Evolutionary conservation across 1,140 invertebrate species (phyloP).

Genomic region (Lepidostoma basale): DNA sequence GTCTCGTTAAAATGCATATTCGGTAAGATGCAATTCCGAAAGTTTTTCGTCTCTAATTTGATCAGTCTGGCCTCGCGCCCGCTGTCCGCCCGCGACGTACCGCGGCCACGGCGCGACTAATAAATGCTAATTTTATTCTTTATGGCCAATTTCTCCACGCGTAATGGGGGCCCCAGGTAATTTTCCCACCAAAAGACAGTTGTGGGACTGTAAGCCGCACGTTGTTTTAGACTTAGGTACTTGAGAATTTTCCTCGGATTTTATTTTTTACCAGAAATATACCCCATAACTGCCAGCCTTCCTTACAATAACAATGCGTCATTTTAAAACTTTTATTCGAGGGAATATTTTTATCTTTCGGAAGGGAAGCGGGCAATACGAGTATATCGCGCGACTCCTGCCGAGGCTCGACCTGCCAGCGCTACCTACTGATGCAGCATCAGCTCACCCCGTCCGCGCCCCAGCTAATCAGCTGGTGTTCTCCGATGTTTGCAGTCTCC

Average conservation of each 20-base stretch:
- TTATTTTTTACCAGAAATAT: conserved; percentile 22
- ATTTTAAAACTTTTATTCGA: conserved; percentile 20
- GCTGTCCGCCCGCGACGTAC: background rate
- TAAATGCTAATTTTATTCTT: conserved; percentile 47
- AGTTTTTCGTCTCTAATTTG: background rate
- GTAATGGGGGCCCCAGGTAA: conserved; percentile 35
- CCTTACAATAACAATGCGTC: conserved; percentile 21
- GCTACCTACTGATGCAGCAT: no score
- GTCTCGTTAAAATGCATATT: conserved; percentile 17
- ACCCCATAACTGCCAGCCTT: conserved; percentile 20
- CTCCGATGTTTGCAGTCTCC: no score
- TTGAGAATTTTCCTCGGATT: conserved; percentile 1
- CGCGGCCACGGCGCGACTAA: conserved; percentile 39
- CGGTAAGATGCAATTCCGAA: background rate
- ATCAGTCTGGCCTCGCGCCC: background rate
- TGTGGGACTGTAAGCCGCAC: conserved; percentile 10
- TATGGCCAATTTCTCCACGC: conserved; percentile 42
- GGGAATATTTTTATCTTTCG: background rate
- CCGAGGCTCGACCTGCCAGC: no score
- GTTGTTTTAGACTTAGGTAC: conserved; percentile 3
- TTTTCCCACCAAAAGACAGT: conserved; percentile 28
- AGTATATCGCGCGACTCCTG: background rate
- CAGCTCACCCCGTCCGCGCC: no score
- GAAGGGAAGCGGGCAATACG: background rate
- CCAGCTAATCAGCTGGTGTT: no score